phyloP scores from a whole-genome alignment of 35 echinoderm and acorn worm species.

The Strongylocentrotus purpuratus region DNA sequence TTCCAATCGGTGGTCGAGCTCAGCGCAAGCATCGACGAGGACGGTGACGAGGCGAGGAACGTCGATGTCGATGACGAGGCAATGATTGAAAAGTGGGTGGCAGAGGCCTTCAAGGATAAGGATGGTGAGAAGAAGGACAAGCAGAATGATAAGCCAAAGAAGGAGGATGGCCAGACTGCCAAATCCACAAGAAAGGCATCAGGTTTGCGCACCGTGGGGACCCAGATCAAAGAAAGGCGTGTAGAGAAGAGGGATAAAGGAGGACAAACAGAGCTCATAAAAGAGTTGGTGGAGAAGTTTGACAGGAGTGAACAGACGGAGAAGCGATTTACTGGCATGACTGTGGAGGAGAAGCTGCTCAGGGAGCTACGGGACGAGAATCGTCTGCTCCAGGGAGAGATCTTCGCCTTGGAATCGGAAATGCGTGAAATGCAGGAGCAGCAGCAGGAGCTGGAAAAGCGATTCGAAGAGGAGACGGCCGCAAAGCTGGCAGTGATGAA shows the following conservation, averaged over 20 bases:
- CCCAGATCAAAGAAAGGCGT: neutral
- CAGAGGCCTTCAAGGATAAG: conserved; percentile 39
- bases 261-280: neutral
- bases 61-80: neutral
- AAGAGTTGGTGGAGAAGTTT: neutral
- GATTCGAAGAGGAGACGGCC: conserved; percentile 21
- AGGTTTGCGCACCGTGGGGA: neutral
- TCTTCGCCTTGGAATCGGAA: conserved; percentile 63
- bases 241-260: neutral
- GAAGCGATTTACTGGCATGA: neutral
- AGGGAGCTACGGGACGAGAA: conserved; percentile 65
- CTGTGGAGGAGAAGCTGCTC: neutral
- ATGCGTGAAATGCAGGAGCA: conserved; percentile 55
- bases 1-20: conserved; percentile 84
- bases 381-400: conserved; percentile 50
- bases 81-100: conserved; percentile 49
- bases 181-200: neutral
- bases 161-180: neutral
- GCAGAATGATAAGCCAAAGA: neutral
- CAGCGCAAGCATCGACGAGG: conserved; percentile 55
- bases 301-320: conserved; percentile 13
- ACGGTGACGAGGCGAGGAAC: conserved; percentile 3
- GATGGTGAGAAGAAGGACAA: neutral
- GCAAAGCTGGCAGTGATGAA: conserved; percentile 35
- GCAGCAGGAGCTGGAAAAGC: conserved; percentile 62